Evolutionary conservation across 2,797 vertebrate species (phyloP), one percentile per base, ranked within the genome.

Genomic region (Labroides dimidiatus): DNA sequence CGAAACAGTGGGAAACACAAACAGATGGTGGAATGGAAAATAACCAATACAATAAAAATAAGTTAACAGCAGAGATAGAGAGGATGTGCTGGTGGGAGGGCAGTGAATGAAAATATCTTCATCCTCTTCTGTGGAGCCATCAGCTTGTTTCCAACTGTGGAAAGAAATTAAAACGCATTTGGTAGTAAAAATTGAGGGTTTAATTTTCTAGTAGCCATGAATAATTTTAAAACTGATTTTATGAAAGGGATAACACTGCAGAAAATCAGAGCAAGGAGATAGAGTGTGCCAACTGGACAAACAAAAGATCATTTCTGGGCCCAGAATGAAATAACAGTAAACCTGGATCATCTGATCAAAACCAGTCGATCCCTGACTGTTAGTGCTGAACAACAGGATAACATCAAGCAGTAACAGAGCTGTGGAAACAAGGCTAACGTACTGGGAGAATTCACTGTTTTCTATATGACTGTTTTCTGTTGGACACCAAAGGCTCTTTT

Each of bases 391-490:
- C 45, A 54, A 74, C 52, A 21, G 12, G 64, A 69, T 42, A 16
- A 74, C 44, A 63, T 64, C 43, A 47, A 69, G 41, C 67, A 60
- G 60, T 24, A 39, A 49, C 64, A 58, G 64, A 47, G 58, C 77
- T 88, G 82, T 85, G 81, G 62, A 82, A 82, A 85, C 75, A 70
- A 74, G 75, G 37, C 59, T 77, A 64, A 83, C 84, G 78, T 80
- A 73, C 69, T 64, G 39, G 13, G 66, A 76, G 81, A 78, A 85
- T 87, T 82, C 78, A 78, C 84, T 73, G 89, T 87, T 64, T 91
- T 87, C n/a, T n/a, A n/a, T n/a, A n/a, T n/a, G n/a, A n/a, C n/a
- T n/a, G n/a, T n/a, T n/a, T n/a, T n/a, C n/a, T n/a, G n/a, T n/a
- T n/a, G n/a, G n/a, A n/a, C n/a, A n/a, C n/a, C n/a, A n/a, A n/a